Percentiles rank a stretch among this genome's conserved stretches.
Conservation (phyloP, 2,888 invertebrate species). For the Xestobium rufovillosum region DNA sequence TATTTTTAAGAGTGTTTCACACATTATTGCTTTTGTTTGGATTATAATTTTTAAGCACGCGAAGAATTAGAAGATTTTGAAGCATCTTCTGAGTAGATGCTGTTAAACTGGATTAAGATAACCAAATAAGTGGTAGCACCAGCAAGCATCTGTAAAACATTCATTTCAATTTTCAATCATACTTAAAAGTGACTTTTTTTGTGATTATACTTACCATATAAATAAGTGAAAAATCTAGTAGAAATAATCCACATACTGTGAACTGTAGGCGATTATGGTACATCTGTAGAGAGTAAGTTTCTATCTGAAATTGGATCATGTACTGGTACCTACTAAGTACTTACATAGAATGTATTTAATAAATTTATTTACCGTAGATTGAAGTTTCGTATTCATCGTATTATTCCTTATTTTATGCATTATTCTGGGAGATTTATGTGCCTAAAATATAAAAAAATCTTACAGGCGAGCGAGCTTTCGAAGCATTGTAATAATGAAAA, state of each 20-base stretch:
- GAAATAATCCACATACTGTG: constrained; percentile 33
- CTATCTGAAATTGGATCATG: constrained; percentile 27
- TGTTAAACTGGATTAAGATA: constrained; percentile 33
- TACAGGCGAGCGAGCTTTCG: too few species aligned
- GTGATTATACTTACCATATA: constrained; percentile 27
- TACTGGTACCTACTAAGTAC: background rate
- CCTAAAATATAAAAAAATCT: constrained; percentile 28
- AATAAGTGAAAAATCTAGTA: constrained; percentile 32
- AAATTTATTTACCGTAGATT: constrained; percentile 28
- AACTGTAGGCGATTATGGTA: constrained; percentile 32
- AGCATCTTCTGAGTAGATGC: too few species aligned
- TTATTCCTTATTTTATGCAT: constrained; percentile 33
- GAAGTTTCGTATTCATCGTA: constrained; percentile 27
- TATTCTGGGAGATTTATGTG: constrained; percentile 31
- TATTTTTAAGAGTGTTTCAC: too few species aligned
- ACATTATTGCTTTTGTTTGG: too few species aligned
- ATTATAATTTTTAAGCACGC: too few species aligned
- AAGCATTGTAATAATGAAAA: too few species aligned
- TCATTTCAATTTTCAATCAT: constrained; percentile 4
- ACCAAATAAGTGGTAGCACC: constrained; percentile 33
- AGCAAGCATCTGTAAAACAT: constrained; percentile 31
- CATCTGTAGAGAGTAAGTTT: constrained; percentile 35
- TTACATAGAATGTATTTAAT: background rate
- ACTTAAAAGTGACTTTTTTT: constrained; percentile 2
- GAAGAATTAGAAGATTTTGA: too few species aligned